Conservation (phyloP, 2,888 invertebrate species). For the Diploptera punctata region DNA sequence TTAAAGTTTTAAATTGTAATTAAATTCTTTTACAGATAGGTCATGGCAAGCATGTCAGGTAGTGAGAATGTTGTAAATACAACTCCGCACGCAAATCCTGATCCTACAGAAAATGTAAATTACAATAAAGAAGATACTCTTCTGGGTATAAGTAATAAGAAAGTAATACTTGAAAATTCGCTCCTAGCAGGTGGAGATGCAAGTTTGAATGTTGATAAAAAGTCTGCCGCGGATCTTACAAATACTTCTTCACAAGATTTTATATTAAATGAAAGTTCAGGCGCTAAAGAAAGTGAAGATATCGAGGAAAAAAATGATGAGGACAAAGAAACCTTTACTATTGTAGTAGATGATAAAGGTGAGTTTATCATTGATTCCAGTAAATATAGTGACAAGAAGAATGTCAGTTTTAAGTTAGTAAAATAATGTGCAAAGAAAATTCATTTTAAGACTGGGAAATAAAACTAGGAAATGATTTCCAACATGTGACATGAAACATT, state of each 20-base stretch:
- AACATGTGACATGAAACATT: no score
- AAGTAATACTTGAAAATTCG: not conserved
- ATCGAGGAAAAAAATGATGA: no score
- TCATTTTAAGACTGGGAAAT: not conserved
- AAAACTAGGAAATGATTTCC: not conserved
- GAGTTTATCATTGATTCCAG: not conserved
- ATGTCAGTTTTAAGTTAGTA: no score
- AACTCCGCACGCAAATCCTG: not conserved
- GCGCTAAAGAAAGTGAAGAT: not conserved
- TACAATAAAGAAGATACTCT: not conserved
- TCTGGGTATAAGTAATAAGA: not conserved
- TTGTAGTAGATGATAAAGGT: slow-evolving; percentile 11
- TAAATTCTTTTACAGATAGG: not conserved
- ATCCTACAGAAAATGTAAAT: not conserved
- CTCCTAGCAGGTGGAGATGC: not conserved
- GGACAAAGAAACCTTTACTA: no score
- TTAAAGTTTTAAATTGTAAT: no score
- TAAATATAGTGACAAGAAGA: no score
- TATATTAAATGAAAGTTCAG: slow-evolving; percentile 15
- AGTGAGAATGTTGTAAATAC: not conserved
- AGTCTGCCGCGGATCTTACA: not conserved
- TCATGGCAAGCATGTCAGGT: not conserved
- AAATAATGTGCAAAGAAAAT: no score
- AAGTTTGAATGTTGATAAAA: not conserved
- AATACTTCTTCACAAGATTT: slow-evolving; percentile 21